Base-by-base conservation (phyloP, 2,797 vertebrate species). In the Taenioides sp. region DNA sequence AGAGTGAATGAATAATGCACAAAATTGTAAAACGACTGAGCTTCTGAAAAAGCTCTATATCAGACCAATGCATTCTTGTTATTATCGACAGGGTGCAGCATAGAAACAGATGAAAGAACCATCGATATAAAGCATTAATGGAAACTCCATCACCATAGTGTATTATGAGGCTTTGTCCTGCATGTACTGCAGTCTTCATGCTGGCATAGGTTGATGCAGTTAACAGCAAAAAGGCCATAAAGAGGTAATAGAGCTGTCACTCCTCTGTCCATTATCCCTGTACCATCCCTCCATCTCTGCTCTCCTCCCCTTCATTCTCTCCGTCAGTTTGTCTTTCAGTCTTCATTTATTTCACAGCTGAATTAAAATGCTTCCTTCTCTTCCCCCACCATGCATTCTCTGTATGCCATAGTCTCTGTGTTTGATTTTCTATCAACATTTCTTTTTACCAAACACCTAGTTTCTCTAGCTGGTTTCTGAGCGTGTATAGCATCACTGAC, bases 321-420 rank as follows among this genome's bases (percentile, higher is more conserved):
- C 28, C 49, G 31, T 58, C 52, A 22, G 66, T 81, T 85, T 74
- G 74, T 82, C 73, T 81, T 69, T 69, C 66, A 63, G 17, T 58
- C 54, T 84, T 80, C 79, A 84, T 80, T 77, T 77, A 84, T 84
- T 84, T 70, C 73, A 80, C 62, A 1, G 66, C 72, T 83, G 76
- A 81, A 81, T 89, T 74, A 74, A 81, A 87, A 81, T 71, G 77
- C 47, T 34, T 37, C 37, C 18, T 18, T 62, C 47, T 66, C 37
- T 69, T 47, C 11, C 7, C 57, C 28, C 64, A 5, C 69, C 55
- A 18, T 73, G 65, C 73, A 43, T 34, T 68, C 67, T 76, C 67
- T 4, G 0, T 57, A 70, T 70, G 49, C n/a, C 37, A 69, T 65
- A 7, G 28, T 60, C 69, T 69, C 49, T 70, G 73, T 80, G 72